Base-by-base conservation (phyloP, 2,888 invertebrate species). In the Eurytoma californica region DNA sequence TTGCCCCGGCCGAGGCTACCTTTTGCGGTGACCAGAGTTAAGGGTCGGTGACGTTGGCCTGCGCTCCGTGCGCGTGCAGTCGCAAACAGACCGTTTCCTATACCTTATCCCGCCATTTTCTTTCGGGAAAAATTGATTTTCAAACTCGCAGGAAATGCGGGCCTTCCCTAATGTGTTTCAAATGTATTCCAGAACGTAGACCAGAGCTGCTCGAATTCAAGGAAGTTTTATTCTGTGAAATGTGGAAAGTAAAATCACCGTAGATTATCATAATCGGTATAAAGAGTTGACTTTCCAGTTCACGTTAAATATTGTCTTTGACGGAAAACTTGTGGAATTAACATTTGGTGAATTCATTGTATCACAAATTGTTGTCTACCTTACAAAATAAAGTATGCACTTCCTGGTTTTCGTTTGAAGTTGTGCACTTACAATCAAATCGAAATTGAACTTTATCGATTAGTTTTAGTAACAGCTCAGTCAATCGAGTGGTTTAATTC, bases 41-140 rank as follows among this genome's bases (percentile, higher is more conserved):
- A 67, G 28, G 68, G 49, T 55, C 65, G 73, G 74, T 65, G 65
- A 69, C 70, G 57, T 79, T 65, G 65, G 66, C 58, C 66, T 69
- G 51, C 65, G 47, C 63, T 65, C 57, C 69, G 61, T 47, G 24
- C 65, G 58, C 57, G 30, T 53, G 65, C 58, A 53, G 72, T 77
- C 61, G 60, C 67, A 77, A 9, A 70, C 13, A 20, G 53, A 39
- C 30, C 49, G n/a, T 18, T 16, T 39, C 16, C 39, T 14, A 49
- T 57, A 20, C 9, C 30, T 20, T 66, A 9, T 49, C 49, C 16
- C 7, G 13, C 12, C 39, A 18, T 60, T 69, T 55, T 58, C 16
- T 60, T 58, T 18, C 30, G 53, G 47, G 5, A 51, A 57, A 65
- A 77, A 77, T 77, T 70, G 55, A 77, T 77, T 77, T 70, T 30